A percentile compares a stretch with the other conserved stretches of the same genome.
phyloP scores from a whole-genome alignment of 2,797 vertebrate genomes.

The Takifugu rubripes region DNA sequence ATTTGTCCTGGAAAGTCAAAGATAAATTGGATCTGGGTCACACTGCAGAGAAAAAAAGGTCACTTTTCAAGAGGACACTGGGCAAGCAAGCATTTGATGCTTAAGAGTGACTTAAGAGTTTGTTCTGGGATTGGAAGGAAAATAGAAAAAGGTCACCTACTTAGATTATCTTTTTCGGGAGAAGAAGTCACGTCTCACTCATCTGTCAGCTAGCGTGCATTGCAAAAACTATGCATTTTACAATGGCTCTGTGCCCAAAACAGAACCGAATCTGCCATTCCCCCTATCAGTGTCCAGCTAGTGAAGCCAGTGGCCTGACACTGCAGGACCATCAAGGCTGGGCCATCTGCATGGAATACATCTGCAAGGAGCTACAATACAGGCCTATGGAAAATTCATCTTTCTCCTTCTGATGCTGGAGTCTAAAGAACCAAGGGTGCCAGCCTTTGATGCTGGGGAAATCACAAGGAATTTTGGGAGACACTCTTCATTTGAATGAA shows the following conservation, averaged over 20 bases:
- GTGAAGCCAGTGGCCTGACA: background rate
- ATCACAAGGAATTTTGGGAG: too few species aligned
- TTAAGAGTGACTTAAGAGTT: too few species aligned
- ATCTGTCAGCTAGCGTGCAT: background rate
- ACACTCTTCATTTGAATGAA: too few species aligned
- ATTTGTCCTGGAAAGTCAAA: too few species aligned
- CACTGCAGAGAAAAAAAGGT: too few species aligned
- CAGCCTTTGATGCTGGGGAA: background rate
- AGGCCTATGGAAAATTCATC: background rate
- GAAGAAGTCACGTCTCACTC: background rate
- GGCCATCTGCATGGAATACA: conserved; percentile 9
- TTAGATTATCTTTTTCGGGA: background rate
- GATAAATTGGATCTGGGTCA: too few species aligned
- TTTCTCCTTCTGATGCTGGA: background rate
- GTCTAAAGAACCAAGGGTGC: background rate
- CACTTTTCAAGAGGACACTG: too few species aligned
- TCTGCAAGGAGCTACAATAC: conserved; percentile 2
- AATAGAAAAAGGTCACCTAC: too few species aligned
- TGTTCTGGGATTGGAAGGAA: background rate
- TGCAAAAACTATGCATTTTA: conserved; percentile 13
- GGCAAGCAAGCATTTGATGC: too few species aligned
- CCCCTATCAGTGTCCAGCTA: conserved; percentile 5
- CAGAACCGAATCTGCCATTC: conserved; percentile 4
- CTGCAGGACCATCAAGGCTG: background rate
- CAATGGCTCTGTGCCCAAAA: conserved; percentile 4